Evolutionary conservation across 2,113 vertebrate species (phyloP).

Genomic region (Emydura subglobosa): DNA sequence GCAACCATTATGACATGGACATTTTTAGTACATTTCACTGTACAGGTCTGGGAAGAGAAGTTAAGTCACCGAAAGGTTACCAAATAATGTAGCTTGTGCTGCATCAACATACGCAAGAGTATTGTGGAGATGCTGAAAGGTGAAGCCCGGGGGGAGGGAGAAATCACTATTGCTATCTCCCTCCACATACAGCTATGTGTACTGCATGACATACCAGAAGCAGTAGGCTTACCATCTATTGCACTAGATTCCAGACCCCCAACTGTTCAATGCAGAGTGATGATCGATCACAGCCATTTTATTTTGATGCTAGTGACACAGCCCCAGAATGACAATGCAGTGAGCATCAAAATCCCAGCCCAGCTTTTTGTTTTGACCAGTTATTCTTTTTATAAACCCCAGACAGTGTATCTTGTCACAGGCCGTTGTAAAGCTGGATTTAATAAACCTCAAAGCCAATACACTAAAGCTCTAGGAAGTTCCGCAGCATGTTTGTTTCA

Average conservation of each 20-base stretch:
- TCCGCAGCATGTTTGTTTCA: not conserved
- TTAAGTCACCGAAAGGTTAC: too few species aligned
- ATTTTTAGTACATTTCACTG: too few species aligned
- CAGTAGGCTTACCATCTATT: not conserved
- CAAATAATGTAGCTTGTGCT: too few species aligned
- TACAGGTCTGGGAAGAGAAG: too few species aligned
- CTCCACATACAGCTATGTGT: not conserved
- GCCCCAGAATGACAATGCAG: not conserved
- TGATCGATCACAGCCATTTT: fast-evolving
- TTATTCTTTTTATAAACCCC: constrained; percentile 50
- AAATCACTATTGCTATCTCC: not conserved
- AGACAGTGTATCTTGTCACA: constrained; percentile 46
- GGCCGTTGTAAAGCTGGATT: constrained; percentile 56
- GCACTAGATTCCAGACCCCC: not conserved
- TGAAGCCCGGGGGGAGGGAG: too few species aligned
- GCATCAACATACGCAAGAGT: too few species aligned
- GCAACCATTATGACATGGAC: too few species aligned
- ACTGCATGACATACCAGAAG: fast-evolving
- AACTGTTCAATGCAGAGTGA: fast-evolving
- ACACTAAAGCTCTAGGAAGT: not conserved
- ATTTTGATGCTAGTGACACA: not conserved
- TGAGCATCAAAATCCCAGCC: constrained; percentile 27
- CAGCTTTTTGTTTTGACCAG: constrained; percentile 48
- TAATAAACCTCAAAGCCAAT: not conserved
- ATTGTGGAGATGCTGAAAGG: too few species aligned